Base-by-base conservation (phyloP, 2,888 invertebrate species). In the Acrocyrtus sp. region DNA sequence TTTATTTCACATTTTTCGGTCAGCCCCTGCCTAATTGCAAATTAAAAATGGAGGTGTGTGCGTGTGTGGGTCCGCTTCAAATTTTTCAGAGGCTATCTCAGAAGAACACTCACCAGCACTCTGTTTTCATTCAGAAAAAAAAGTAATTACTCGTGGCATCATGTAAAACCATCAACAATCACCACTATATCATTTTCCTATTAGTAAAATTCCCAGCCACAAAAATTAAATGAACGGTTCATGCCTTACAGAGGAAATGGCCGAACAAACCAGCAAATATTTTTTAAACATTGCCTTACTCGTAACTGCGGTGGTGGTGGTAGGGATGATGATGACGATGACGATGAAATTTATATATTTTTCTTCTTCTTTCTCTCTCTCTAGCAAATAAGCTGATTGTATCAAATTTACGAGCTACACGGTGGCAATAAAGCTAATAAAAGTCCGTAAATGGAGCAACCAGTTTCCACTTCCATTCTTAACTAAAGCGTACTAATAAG, bases 371-470 rank as follows among this genome's bases (percentile, higher is more conserved):
- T 60, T 53, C 45, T 8, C 34, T 34, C 34, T 29, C 45, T 22
- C 54, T 27, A 62, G 69, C 69, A 69, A 69, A 69, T 62, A 62
- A 69, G 69, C 61, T 69, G 69, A 69, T 69, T 62, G 62, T 69
- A 69, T 69, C 69, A 69, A 69, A 69, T 69, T 69, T 69, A 69
- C 62, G 69, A 69, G 69, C 62, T 61, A 56, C 62, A 69, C 50
- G 69, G 69, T 69, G 69, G 69, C 69, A 69, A 69, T 69, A 69
- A 61, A 69, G 69, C 69, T 69, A 69, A 69, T 69, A 69, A 69
- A 69, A 69, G n/a, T 62, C 69, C 62, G 69, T 56, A 69, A 69
- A 69, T 69, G 69, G 69, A 69, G 62, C 69, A 69, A 69, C 69
- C 69, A 69, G 69, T 69, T 69, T 62, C 69, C 56, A 50, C 54